Conservation (phyloP, 2,797 vertebrate species). For the Cyclura pinguis region DNA sequence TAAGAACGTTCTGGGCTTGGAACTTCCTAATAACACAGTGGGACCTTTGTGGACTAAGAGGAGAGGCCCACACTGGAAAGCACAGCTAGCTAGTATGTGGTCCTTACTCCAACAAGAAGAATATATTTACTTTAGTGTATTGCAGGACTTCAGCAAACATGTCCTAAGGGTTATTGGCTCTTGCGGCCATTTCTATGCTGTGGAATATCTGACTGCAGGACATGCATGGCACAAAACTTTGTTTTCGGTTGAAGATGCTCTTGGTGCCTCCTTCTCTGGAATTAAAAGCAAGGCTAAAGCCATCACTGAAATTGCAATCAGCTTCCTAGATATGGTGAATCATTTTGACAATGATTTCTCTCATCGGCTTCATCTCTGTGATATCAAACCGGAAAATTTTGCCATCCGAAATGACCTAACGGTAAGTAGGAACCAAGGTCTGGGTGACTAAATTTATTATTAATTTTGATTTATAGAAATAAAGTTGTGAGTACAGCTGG, state of each 20-base stretch:
- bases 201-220: constrained; percentile 92
- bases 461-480: neutral
- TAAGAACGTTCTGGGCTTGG: constrained; percentile 89
- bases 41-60: constrained; percentile 82
- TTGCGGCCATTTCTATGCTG: constrained; percentile 96
- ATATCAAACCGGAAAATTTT: constrained; percentile 97
- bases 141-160: constrained; percentile 92
- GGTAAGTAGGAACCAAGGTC: constrained; percentile 75
- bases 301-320: constrained; percentile 89
- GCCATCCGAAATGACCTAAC: constrained; percentile 94
- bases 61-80: constrained; percentile 81
- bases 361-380: constrained; percentile 93
- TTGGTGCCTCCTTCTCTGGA: constrained; percentile 46
- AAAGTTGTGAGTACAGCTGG: constrained; percentile 12
- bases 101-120: constrained; percentile 95
- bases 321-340: constrained; percentile 94
- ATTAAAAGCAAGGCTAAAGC: constrained; percentile 75
- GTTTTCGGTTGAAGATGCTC: constrained; percentile 87
- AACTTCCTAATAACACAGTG: constrained; percentile 80
- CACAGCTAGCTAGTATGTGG: constrained; percentile 93
- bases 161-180: constrained; percentile 91
- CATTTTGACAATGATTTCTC: constrained; percentile 95
- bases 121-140: constrained; percentile 91
- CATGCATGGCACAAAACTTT: constrained; percentile 91
- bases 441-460: neutral